Evolutionary conservation across 2,113 vertebrate genomes (phyloP).

Genomic region (Cottus gobio): DNA sequence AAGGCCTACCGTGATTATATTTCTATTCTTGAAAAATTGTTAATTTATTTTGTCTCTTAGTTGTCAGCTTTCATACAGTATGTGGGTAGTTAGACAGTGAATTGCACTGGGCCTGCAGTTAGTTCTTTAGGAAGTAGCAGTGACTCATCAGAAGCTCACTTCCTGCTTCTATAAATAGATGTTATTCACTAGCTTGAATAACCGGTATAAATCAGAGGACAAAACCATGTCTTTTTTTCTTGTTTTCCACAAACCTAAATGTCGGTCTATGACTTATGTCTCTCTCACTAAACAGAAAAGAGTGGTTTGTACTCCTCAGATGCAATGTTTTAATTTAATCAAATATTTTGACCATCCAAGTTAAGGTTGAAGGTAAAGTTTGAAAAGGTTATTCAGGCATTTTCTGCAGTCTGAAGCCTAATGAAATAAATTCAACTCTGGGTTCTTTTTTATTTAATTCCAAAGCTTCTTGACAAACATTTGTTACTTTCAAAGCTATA

Average conservation of each 20-base stretch:
- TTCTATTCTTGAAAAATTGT: not conserved
- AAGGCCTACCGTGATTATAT: not conserved
- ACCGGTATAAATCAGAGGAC: constrained; percentile 36
- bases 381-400: not conserved
- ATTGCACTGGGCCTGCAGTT: constrained; percentile 38
- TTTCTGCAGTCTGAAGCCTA: not conserved
- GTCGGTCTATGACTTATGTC: not conserved
- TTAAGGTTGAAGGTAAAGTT: constrained; percentile 9
- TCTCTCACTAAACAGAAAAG: not conserved
- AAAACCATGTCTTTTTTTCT: constrained; percentile 17
- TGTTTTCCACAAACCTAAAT: constrained; percentile 31
- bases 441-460: not conserved
- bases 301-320: not conserved
- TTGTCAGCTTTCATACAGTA: constrained; percentile 6
- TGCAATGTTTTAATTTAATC: not conserved
- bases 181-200: constrained; percentile 53
- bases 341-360: not conserved
- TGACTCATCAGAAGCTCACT: constrained; percentile 67
- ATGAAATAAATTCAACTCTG: not conserved
- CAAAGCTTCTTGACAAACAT: not conserved
- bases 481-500: not conserved
- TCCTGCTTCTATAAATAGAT: constrained; percentile 73
- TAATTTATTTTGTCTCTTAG: constrained; percentile 20
- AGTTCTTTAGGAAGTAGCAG: constrained; percentile 66
- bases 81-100: constrained; percentile 52